phyloP scores from a whole-genome alignment of 2,797 vertebrate genomes.

The Tragelaphus oryx region DNA sequence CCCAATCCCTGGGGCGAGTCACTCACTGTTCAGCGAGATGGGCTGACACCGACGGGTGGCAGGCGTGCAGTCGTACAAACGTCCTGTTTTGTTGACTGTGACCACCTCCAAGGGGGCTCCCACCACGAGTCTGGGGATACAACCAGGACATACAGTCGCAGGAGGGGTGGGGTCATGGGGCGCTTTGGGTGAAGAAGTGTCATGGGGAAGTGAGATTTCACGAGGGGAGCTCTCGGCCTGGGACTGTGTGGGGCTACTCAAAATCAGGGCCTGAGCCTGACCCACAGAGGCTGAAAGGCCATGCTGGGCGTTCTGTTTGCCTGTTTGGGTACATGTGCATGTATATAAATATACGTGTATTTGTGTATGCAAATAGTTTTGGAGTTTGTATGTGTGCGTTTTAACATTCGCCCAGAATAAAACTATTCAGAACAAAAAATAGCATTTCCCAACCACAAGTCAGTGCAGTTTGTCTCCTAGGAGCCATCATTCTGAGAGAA shows the following conservation, averaged over 20 bases:
- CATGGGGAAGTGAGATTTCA: not conserved
- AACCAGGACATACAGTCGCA: not conserved
- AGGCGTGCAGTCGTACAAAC: slow-evolving; percentile 34
- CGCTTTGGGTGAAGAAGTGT: not conserved
- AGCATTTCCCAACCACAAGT: not conserved
- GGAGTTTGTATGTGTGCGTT: not conserved
- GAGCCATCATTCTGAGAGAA: not conserved
- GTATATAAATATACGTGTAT: not conserved
- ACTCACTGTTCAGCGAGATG: slow-evolving; percentile 48
- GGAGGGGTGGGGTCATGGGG: not conserved
- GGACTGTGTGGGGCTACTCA: not conserved
- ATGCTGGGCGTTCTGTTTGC: not conserved
- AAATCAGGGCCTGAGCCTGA: not conserved
- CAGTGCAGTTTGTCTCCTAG: not conserved
- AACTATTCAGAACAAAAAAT: not conserved
- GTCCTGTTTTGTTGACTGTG: slow-evolving; percentile 36
- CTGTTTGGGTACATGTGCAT: not conserved
- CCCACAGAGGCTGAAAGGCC: not conserved
- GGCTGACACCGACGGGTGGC: not conserved
- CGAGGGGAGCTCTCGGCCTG: not conserved
- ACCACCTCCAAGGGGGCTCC: slow-evolving; percentile 58
- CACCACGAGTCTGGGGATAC: slow-evolving; percentile 42
- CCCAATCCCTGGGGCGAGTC: not conserved
- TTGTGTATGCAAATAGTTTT: not conserved
- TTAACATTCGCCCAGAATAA: not conserved